Base-by-base conservation (phyloP, 1,140 invertebrate species). In the Hyles vespertilio region DNA sequence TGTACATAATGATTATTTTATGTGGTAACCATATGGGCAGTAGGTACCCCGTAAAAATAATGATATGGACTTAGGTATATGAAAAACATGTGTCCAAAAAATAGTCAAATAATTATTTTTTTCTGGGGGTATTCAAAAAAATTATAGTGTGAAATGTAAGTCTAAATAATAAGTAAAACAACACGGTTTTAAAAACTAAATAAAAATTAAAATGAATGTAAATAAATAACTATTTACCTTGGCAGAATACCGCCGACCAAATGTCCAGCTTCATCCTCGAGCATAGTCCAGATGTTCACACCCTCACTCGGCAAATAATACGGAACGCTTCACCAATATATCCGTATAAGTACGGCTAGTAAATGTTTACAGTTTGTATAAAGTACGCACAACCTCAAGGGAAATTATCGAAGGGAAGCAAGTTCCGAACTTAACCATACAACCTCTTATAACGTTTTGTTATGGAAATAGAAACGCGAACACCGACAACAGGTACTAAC, bases 341-440 rank as follows among this genome's bases (percentile, higher is more conserved):
- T 79, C 63, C 63, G 57, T 73, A 77, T 61, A 76, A 77, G 36
- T 63, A 51, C 60, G 59, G 54, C 61, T 53, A 66, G 61, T 58
- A 68, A 81, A 74, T 81, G 77, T 69, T 69, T 74, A 63, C 61
- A 57, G 45, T 61, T 53, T 57, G 12, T 32, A 10, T 74, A 73
- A 74, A 77, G 70, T 67, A 71, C 65, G 81, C 81, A 84, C 82
- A 83, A 87, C 81, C 81, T 77, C 75, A 34, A 61, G 75, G 72
- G 73, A 82, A 84, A 83, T 79, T 74, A 77, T 63, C 63, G 56
- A 70, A 59, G 60, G 59, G 68, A 77, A 72, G 55, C 70, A 57
- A 72, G 69, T 77, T 70, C 57, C 67, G 58, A 69, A 66, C 36
- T 59, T 55, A 61, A 56, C 61, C 60, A 65, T 70, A 81, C 79